These are phyloP conservation scores for Panagrolaimus sp. DNA, from an alignment of 1,140 invertebrate species.

Conservation along the genomic window DNA sequence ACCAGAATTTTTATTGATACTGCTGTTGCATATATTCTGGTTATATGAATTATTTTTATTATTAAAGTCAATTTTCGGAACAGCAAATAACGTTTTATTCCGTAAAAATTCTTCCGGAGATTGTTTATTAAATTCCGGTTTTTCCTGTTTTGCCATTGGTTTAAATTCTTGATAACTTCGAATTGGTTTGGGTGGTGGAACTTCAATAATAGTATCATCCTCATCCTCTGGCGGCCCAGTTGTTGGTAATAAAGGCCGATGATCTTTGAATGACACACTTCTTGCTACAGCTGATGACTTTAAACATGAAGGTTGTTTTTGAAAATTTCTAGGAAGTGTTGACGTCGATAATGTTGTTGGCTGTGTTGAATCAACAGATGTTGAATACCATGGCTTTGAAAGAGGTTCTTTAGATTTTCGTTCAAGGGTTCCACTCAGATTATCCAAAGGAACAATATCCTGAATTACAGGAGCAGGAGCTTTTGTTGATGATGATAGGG, in stretches of 20 bases:
- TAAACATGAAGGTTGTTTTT: not conserved
- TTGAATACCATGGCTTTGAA: slow-evolving; percentile 26
- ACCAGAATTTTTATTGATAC: too few species aligned
- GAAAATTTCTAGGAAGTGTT: not conserved
- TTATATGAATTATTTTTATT: not conserved
- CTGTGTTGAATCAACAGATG: slow-evolving; percentile 15
- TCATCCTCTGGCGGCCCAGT: not conserved
- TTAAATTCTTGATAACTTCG: not conserved
- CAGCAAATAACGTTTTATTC: not conserved
- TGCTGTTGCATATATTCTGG: not conserved
- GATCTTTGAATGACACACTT: not conserved
- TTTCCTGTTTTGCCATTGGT: too few species aligned
- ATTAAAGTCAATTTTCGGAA: slow-evolving; percentile 1
- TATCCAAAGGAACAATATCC: not conserved
- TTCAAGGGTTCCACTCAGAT: slow-evolving; percentile 1
- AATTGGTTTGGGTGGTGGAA: slow-evolving; percentile 6
- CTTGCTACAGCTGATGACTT: not conserved
- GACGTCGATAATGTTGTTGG: not conserved
- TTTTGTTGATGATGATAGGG: slow-evolving; percentile 6
- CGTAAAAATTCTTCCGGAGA: slow-evolving; percentile 7
- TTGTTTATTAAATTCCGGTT: not conserved
- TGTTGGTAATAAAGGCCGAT: not conserved
- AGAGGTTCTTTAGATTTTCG: not conserved
- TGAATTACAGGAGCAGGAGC: not conserved
- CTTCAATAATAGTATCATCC: not conserved